Evolutionary conservation across 2,113 vertebrate genomes (phyloP).

Genomic region (Junco hyemalis): DNA sequence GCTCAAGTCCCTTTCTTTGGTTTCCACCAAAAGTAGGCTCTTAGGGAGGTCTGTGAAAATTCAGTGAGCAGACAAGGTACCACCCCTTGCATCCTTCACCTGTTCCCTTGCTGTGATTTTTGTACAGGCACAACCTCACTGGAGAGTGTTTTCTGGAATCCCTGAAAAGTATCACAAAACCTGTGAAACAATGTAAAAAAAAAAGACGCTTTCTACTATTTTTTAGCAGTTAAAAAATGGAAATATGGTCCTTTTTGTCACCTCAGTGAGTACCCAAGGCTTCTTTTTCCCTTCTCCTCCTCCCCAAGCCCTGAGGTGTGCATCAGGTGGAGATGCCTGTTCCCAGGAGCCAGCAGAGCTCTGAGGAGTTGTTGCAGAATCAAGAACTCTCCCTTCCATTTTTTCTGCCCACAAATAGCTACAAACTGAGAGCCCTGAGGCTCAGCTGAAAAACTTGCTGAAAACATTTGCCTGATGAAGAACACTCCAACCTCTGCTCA

Average conservation of each 20-base stretch:
- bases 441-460: neutral
- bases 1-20: neutral
- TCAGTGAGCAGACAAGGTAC: neutral
- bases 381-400: neutral
- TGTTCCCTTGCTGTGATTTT: neutral
- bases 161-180: neutral
- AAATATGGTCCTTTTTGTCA: neutral
- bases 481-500: neutral
- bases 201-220: neutral
- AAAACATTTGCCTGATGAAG: neutral
- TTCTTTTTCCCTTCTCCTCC: neutral
- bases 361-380: neutral
- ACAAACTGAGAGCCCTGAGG: neutral
- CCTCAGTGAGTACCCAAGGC: no score
- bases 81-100: rapidly evolving
- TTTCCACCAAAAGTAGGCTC: neutral
- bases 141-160: neutral
- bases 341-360: neutral
- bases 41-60: neutral
- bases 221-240: neutral
- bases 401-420: neutral
- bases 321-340: neutral
- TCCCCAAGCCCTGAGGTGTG: neutral
- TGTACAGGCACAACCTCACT: neutral
- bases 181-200: neutral